Conservation (phyloP, 2,888 invertebrate genomes). For the Orthosia gracilis region DNA sequence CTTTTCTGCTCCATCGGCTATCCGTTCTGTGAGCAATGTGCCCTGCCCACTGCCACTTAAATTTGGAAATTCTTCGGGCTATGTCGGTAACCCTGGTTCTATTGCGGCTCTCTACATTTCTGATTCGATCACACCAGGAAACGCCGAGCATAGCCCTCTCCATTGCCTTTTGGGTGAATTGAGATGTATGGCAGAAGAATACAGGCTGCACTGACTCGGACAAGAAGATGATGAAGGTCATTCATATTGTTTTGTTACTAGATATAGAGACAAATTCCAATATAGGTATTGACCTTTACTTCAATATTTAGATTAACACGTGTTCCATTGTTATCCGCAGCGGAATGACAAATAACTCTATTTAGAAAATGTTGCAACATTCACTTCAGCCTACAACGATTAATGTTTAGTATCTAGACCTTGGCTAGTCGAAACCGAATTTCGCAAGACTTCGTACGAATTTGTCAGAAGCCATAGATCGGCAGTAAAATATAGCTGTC, state of each 20-base stretch:
- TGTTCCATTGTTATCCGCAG: conserved; percentile 25
- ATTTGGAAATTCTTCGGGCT: too few species aligned
- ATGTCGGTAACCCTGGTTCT: too few species aligned
- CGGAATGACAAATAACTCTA: conserved; percentile 50
- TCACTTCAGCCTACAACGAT: conserved; percentile 54
- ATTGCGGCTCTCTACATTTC: too few species aligned
- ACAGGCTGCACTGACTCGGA: too few species aligned
- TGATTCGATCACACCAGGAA: too few species aligned
- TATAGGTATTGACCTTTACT: neutral
- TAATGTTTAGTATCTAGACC: conserved; percentile 64
- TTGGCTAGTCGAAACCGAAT: conserved; percentile 60
- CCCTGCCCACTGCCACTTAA: too few species aligned
- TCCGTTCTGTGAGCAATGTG: too few species aligned
- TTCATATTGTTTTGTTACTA: neutral
- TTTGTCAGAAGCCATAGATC: conserved; percentile 63
- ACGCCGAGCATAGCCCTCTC: too few species aligned
- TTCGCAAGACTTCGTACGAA: conserved; percentile 61
- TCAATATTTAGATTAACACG: conserved; percentile 28
- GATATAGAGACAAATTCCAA: neutral
- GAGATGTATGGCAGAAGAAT: too few species aligned
- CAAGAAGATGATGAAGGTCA: too few species aligned
- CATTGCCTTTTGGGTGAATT: too few species aligned
- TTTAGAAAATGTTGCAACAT: conserved; percentile 59
- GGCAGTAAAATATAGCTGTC: conserved; percentile 68
- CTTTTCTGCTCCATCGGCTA: too few species aligned